Conservation (phyloP, 2,888 invertebrate genomes). For the Eudemis profundana region DNA sequence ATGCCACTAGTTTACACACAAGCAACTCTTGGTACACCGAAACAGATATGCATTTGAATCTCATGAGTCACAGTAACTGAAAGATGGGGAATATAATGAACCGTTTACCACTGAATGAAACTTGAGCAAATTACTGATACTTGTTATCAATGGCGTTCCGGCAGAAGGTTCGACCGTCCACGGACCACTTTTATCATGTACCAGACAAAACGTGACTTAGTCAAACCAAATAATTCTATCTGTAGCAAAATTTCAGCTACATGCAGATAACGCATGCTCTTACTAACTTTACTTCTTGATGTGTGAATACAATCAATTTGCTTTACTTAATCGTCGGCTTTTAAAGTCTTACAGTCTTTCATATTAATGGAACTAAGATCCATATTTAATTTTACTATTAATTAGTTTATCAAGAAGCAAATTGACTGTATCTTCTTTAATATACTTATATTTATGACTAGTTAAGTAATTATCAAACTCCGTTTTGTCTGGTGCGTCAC, state of each 20-base stretch:
- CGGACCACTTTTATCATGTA: slow-evolving; percentile 54
- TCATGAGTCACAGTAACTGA: no score
- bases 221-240: neutral
- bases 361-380: neutral
- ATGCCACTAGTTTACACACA: no score
- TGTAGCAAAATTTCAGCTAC: neutral
- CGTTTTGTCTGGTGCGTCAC: slow-evolving; percentile 58
- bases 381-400: neutral
- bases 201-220: slow-evolving; percentile 53
- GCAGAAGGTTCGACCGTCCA: slow-evolving; percentile 53
- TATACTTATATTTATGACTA: neutral
- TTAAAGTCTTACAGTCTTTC: neutral
- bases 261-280: neutral
- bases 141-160: slow-evolving; percentile 35
- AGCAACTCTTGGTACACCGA: no score
- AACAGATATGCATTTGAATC: no score
- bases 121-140: slow-evolving; percentile 41
- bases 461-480: slow-evolving; percentile 22
- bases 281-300: slow-evolving; percentile 24
- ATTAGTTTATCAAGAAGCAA: slow-evolving; percentile 1
- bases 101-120: slow-evolving; percentile 8
- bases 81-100: neutral
- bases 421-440: slow-evolving; percentile 8
- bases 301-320: slow-evolving; percentile 7
- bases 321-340: neutral